Evolutionary conservation across 2,113 vertebrate species (phyloP).

Genomic region (Globicephala melas): DNA sequence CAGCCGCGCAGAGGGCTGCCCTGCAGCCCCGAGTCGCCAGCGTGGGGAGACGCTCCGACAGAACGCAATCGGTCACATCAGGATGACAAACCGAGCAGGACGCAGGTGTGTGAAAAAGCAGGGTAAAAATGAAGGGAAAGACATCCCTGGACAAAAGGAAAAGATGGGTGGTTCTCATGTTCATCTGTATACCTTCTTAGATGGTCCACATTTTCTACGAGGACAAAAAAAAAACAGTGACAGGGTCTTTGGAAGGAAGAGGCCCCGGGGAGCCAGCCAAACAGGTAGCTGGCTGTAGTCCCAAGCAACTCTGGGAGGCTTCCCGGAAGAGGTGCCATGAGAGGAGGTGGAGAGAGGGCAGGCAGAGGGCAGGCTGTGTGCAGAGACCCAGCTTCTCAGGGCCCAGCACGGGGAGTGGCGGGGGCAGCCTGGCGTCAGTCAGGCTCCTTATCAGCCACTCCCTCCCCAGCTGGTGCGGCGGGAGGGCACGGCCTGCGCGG

Average conservation of each 20-base stretch:
- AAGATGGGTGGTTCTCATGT: rapidly evolving
- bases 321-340: background rate
- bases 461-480: background rate
- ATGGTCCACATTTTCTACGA: background rate
- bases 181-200: background rate
- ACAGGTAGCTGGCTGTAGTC: background rate
- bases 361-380: background rate
- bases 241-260: background rate
- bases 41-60: rapidly evolving
- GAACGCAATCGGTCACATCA: rapidly evolving
- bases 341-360: rapidly evolving
- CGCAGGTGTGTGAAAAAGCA: rapidly evolving
- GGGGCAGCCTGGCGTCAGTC: background rate
- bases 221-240: background rate
- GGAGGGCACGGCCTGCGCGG: background rate
- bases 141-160: background rate
- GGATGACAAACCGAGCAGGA: background rate
- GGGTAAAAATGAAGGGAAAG: background rate
- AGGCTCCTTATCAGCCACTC: constrained; percentile 11
- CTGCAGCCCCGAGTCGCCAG: background rate
- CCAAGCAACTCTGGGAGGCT: background rate
- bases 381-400: background rate
- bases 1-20: rapidly evolving
- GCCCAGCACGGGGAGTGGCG: background rate
- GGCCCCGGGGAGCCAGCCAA: rapidly evolving